These are phyloP conservation scores for Siniperca undulata DNA, from an alignment of 2,797 vertebrate genomes.

Conservation along the genomic window DNA sequence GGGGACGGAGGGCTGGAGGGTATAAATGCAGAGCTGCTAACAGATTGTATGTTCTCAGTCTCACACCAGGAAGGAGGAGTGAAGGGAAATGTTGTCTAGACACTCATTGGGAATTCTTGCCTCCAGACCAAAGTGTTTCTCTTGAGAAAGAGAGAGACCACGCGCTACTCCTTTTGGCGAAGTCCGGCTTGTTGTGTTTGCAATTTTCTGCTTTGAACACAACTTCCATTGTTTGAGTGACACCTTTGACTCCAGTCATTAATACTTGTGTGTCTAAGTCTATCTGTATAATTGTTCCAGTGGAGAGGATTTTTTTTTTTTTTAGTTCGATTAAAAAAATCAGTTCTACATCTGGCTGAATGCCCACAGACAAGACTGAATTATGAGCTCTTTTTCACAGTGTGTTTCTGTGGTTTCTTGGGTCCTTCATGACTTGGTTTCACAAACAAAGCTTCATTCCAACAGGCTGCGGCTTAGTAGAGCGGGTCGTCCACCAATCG, in stretches of 20 bases:
- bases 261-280: not conserved
- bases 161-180: not conserved
- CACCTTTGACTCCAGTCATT: constrained; percentile 5
- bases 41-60: constrained; percentile 74
- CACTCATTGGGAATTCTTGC: constrained; percentile 36
- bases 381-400: not conserved
- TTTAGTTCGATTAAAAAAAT: not conserved
- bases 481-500: too few relatives aligned
- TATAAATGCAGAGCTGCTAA: constrained; percentile 81
- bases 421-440: not conserved
- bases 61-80: constrained; percentile 69
- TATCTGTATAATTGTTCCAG: not conserved
- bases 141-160: not conserved
- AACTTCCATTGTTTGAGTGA: not conserved
- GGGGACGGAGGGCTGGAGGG: constrained; percentile 54
- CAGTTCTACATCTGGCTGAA: not conserved
- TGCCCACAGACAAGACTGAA: not conserved
- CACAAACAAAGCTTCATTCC: too few relatives aligned
- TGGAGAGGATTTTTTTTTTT: not conserved
- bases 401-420: not conserved
- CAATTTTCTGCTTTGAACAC: not conserved
- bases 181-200: constrained; percentile 11
- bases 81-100: constrained; percentile 53
- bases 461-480: too few relatives aligned
- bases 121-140: constrained; percentile 31